Base-by-base conservation (phyloP, 2,888 invertebrate genomes). In the Hofmannophila pseudospretella region DNA sequence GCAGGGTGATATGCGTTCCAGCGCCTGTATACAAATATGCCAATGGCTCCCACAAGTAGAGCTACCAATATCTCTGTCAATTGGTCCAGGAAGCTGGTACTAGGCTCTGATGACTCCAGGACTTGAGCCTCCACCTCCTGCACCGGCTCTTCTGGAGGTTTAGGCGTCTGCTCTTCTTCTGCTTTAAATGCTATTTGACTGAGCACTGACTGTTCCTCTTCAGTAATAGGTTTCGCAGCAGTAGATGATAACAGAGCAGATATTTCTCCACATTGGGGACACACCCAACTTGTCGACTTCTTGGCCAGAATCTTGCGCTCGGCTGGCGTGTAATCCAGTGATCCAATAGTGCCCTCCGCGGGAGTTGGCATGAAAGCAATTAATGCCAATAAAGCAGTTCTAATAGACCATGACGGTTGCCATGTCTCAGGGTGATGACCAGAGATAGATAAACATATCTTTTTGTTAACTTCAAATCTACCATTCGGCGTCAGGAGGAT, bases 341-440 rank as follows among this genome's bases (percentile, higher is more conserved):
- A 94, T 4, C 97, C 98, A 44, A 98, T 94, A 2, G 97, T 96
- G 1, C 96, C 96, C 54, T 92, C 93, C 5, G 95, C 94, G 34
- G 94, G 92, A 3, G 96, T 94, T 0, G 97, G 96, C 96, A 98
- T 96, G 67, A 98, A 98, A 1, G 97, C 96, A 58, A 97, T 96
- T 40, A 98, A 87, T 9, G 97, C 97, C 47, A 98, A 78, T 39
- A 98, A 81, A 7, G 97, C 97, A 35, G 97, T 98, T 44, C 97
- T 89, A 49, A 98, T 96, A 19, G 96, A 97, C 98, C 98, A 98
- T 2, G 96, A 96, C 14, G 98, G 98, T 66, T 96, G 96, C 98
- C 98, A 98, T 23, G 96, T 96, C 76, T 98, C 98, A n/a, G 97
- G 98, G 74, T 98, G 98, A 78, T 97, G 94, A 3, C 96, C 97